Evolutionary conservation across 2,797 vertebrate species (phyloP).

Genomic region (Tarsius wallacei): DNA sequence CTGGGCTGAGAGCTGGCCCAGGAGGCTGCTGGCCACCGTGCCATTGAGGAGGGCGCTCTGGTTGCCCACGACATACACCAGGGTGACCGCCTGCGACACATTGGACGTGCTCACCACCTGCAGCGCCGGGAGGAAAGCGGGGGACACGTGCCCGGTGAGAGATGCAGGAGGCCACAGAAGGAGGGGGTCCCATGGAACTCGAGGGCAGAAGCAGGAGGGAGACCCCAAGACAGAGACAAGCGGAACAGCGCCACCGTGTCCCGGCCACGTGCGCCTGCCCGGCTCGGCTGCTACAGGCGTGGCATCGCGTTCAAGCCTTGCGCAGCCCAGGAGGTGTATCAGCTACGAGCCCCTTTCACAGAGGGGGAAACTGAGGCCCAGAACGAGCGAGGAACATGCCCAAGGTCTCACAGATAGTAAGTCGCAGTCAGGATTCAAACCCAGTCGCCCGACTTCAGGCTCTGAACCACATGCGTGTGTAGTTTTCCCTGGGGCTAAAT

Average conservation of each 20-base stretch:
- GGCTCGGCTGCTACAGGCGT: not conserved
- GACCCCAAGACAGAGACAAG: conserved; percentile 72
- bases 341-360: not conserved
- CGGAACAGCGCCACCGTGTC: conserved; percentile 5
- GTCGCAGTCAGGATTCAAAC: not conserved
- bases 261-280: rapidly evolving
- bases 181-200: not conserved
- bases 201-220: conserved; percentile 36
- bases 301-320: not conserved
- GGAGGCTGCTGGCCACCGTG: conserved; percentile 96
- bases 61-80: conserved; percentile 97
- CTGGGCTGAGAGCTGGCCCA: conserved; percentile 97
- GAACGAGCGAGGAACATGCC: not conserved
- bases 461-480: not conserved
- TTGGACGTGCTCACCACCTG: conserved; percentile 96
- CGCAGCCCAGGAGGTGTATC: not conserved
- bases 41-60: conserved; percentile 95
- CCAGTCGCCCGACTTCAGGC: not conserved
- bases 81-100: conserved; percentile 94
- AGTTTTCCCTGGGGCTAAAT: not conserved
- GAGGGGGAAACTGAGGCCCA: not conserved
- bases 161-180: not conserved
- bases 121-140: conserved; percentile 77
- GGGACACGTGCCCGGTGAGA: conserved; percentile 76
- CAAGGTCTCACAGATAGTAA: not conserved